Percentiles rank a stretch among this genome's conserved stretches.
These are phyloP conservation scores for Stegodyphus mimosarum DNA, from an alignment of 1,140 invertebrate species.

Conservation along the genomic window DNA sequence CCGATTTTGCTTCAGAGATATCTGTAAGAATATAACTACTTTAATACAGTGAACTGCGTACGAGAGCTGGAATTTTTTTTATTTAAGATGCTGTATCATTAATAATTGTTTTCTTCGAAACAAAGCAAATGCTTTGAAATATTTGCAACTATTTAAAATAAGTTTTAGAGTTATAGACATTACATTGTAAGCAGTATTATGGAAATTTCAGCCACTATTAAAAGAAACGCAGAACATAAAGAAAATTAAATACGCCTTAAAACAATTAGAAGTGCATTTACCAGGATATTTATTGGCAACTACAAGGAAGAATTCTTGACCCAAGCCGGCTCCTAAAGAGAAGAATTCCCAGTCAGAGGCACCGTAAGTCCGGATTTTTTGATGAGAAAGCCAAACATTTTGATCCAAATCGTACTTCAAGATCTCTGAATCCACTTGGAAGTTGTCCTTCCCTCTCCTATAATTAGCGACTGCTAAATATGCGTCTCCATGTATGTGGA, in stretches of 20 bases:
- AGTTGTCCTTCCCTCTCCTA: slow-evolving; percentile 66
- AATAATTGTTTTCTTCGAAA: no score
- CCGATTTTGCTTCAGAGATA: slow-evolving; percentile 44
- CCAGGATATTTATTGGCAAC: slow-evolving; percentile 64
- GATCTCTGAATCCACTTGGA: slow-evolving; percentile 69
- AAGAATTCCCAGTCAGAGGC: slow-evolving; percentile 66
- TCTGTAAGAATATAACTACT: slow-evolving; percentile 35
- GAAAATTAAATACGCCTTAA: no score
- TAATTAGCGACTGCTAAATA: slow-evolving; percentile 70
- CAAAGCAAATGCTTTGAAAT: no score
- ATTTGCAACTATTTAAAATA: no score
- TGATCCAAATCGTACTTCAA: slow-evolving; percentile 68
- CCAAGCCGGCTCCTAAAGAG: slow-evolving; percentile 50
- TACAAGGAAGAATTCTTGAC: slow-evolving; percentile 64
- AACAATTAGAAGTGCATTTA: slow-evolving; percentile 18
- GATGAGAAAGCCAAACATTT: slow-evolving; percentile 67
- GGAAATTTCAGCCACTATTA: no score
- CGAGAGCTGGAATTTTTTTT: no score
- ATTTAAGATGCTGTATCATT: no score
- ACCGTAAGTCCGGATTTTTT: slow-evolving; percentile 69
- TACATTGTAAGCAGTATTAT: no score
- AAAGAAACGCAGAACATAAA: no score
- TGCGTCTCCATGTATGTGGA: slow-evolving; percentile 66
- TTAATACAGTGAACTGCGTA: background rate
- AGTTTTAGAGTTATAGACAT: no score